These are phyloP conservation scores for Channa striata DNA, from an alignment of 2,797 vertebrate species.

Conservation along the genomic window DNA sequence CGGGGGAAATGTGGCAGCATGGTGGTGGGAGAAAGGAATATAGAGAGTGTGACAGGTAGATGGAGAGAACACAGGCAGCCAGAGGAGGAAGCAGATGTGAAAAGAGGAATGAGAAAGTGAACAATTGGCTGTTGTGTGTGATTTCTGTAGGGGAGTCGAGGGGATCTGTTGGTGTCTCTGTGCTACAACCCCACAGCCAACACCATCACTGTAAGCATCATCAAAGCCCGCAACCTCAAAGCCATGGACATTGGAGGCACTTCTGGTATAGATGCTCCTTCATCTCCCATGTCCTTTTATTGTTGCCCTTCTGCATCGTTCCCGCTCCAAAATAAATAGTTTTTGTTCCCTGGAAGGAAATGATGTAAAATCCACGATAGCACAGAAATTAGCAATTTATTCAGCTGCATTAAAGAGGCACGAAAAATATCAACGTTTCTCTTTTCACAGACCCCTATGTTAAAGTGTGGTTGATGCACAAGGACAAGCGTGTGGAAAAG, in stretches of 20 bases:
- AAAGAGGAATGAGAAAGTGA: slow-evolving; percentile 35
- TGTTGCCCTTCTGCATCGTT: slow-evolving; percentile 7
- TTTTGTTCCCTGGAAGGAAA: neutral
- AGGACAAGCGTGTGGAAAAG: slow-evolving; percentile 99
- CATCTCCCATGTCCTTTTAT: slow-evolving; percentile 24
- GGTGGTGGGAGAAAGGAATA: slow-evolving; percentile 58
- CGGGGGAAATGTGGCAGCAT: slow-evolving; percentile 67
- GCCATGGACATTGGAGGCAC: slow-evolving; percentile 99
- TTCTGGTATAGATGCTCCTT: slow-evolving; percentile 87
- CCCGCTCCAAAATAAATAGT: slow-evolving; percentile 25
- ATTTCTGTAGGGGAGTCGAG: slow-evolving; percentile 89
- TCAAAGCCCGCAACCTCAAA: slow-evolving; percentile 99
- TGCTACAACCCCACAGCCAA: slow-evolving; percentile 99
- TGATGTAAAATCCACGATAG: neutral
- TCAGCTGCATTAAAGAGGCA: neutral
- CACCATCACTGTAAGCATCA: slow-evolving; percentile 98
- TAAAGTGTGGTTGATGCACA: slow-evolving; percentile 99
- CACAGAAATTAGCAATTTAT: neutral
- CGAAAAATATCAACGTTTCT: slow-evolving; percentile 9
- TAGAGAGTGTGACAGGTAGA: slow-evolving; percentile 62
- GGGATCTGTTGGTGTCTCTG: slow-evolving; percentile 88
- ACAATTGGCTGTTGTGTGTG: slow-evolving; percentile 52
- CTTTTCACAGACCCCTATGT: slow-evolving; percentile 92
- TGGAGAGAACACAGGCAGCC: slow-evolving; percentile 48
- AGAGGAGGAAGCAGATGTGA: slow-evolving; percentile 28